These are phyloP conservation scores for Sparidentex hasta DNA, from an alignment of 2,797 vertebrate genomes.

Conservation along the genomic window DNA sequence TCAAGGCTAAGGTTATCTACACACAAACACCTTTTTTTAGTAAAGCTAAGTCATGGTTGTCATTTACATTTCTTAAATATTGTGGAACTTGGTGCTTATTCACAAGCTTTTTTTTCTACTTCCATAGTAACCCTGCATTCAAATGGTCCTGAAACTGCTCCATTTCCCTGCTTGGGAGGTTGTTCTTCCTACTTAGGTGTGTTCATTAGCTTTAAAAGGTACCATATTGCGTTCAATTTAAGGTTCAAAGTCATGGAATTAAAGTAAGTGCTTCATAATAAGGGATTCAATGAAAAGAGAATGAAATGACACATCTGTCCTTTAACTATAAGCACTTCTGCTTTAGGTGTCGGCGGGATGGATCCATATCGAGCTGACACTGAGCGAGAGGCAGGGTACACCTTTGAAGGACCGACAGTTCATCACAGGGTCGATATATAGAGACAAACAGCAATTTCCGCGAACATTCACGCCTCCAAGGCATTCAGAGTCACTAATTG, in stretches of 20 bases:
- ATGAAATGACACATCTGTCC: neutral
- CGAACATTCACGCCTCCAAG: neutral
- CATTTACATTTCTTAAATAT: neutral
- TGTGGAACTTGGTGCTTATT: neutral
- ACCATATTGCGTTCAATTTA: too few relatives aligned
- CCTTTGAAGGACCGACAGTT: neutral
- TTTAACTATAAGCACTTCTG: neutral
- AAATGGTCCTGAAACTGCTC: too few relatives aligned
- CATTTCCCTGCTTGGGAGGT: too few relatives aligned
- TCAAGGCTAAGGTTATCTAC: neutral
- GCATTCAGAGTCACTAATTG: too few relatives aligned
- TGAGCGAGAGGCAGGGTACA: neutral
- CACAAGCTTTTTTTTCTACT: slow-evolving; percentile 3
- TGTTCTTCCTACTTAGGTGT: too few relatives aligned
- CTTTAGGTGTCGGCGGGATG: neutral
- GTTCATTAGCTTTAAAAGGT: too few relatives aligned
- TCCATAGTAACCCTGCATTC: neutral
- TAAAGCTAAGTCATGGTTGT: too few relatives aligned
- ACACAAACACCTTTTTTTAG: neutral
- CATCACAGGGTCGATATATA: neutral
- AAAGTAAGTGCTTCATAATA: neutral
- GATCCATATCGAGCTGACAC: neutral
- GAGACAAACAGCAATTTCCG: neutral
- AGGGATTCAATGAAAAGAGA: neutral
- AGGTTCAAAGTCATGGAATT: too few relatives aligned